Base-by-base conservation (phyloP, 2,888 invertebrate genomes). In the Cyrtodaria siliqua region DNA sequence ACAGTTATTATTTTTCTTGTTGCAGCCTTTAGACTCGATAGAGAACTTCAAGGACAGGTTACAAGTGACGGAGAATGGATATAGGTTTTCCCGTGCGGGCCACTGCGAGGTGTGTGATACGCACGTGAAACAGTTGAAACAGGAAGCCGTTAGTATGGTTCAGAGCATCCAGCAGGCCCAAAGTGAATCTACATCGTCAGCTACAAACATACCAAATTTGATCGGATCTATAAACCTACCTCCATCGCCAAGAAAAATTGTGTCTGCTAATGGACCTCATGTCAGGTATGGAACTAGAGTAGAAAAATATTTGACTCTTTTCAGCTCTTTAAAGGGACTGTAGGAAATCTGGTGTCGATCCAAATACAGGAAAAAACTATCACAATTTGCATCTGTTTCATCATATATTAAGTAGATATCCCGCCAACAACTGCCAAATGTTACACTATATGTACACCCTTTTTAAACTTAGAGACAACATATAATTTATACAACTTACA, bases 51-150 rank as follows among this genome's bases (percentile, higher is more conserved):
- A 83, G 52, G 88, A 89, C 24, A 83, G 79, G 49, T 72, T 90
- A 26, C 77, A 82, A 52, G 82, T 89, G 27, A 83, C 88, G 16
- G 86, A 85, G 40, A 82, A 78, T 61, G 84, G 84, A 56, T 84
- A 83, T 33, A 79, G 81, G 27, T 85, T 86, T 69, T 75, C 82
- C 47, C 77, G 73, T n/a, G 60, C 60, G 33, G 88, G 86, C 27
- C 85, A 80, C n/a, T 91, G 91, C 84, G 86, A 86, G 27, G 87
- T 88, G 9, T 91, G 91, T 79, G 87, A 89, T 71, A 90, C 90
- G 0, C 86, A 84, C 42, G 70, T 89, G 27, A 72, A 66, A 1
- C 87, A 87, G 52, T 84, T 91, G 52, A 88, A 89, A 55, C 86
- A 87, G 60, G 91, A 91, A 76, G 90, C 90, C 4, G 78, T 89